A percentile compares a stretch with the other conserved stretches of the same genome.
These are phyloP conservation scores for Erinaceus europaeus DNA, from an alignment of 2,113 vertebrate genomes.

Conservation along the genomic window DNA sequence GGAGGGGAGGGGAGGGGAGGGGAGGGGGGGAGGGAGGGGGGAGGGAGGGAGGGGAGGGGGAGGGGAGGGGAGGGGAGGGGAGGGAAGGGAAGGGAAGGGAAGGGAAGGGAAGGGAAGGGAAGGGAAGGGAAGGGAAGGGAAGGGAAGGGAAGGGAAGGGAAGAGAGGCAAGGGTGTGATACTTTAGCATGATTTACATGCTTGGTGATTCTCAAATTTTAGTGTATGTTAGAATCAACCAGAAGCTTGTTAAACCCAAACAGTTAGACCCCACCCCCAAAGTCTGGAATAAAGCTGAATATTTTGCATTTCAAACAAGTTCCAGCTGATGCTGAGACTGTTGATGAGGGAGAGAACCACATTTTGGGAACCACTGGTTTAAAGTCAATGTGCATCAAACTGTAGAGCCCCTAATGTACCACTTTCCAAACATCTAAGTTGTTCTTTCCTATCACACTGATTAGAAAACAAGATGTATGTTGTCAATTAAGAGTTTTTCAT, in stretches of 20 bases:
- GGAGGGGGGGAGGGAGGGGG: too few species aligned
- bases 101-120: too few species aligned
- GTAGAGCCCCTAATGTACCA: background rate
- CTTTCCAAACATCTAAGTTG: background rate
- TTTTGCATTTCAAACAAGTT: background rate
- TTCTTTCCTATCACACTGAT: background rate
- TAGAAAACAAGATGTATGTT: background rate
- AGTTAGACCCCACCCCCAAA: background rate
- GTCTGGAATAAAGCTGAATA: background rate
- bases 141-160: too few species aligned
- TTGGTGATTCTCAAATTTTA: background rate
- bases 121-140: too few species aligned
- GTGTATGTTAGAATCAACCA: background rate
- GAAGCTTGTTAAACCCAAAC: background rate
- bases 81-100: too few species aligned
- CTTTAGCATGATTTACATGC: too few species aligned
- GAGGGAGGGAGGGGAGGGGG: too few species aligned
- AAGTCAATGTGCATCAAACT: background rate
- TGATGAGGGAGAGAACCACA: background rate
- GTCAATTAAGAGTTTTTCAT: background rate
- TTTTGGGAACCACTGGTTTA: background rate
- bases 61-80: too few species aligned
- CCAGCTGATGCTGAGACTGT: background rate
- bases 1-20: too few species aligned
- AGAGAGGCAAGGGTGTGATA: too few species aligned